These are phyloP conservation scores for Phallusia fumigata DNA, from an alignment of 23 tunicate species.

Conservation along the genomic window DNA sequence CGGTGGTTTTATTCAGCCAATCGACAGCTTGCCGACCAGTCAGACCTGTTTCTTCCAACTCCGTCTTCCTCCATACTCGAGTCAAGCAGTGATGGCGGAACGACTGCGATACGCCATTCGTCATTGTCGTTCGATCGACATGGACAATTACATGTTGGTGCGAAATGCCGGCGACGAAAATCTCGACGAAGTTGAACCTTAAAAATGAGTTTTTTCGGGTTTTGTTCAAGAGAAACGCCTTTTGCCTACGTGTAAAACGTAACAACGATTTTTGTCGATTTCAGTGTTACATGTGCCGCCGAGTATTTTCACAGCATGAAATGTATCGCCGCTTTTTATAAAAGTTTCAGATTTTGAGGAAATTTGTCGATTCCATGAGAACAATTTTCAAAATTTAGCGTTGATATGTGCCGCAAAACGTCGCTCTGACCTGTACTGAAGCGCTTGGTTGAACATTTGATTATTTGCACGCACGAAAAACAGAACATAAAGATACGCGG, in stretches of 20 bases:
- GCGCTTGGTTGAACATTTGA: too few species aligned
- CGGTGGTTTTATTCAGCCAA: not conserved
- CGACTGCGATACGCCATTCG: conserved; percentile 87
- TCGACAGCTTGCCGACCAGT: conserved; percentile 23
- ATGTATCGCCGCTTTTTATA: too few species aligned
- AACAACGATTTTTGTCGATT: too few species aligned
- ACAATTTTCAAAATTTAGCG: too few species aligned
- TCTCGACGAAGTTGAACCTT: conserved; percentile 33
- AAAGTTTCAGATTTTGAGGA: too few species aligned
- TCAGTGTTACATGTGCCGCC: too few species aligned
- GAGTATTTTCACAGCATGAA: too few species aligned
- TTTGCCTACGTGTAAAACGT: conserved; percentile 15
- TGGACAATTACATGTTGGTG: conserved; percentile 96
- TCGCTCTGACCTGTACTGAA: too few species aligned
- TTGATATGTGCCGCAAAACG: too few species aligned
- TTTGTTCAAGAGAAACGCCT: conserved; percentile 5
- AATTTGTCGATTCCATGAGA: too few species aligned
- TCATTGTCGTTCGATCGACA: conserved; percentile 90
- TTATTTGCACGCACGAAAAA: too few species aligned
- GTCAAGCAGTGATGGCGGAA: conserved; percentile 69
- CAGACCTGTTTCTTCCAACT: conserved; percentile 39
- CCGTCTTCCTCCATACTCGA: conserved; percentile 76
- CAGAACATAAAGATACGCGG: too few species aligned
- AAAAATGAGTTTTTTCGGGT: not conserved
- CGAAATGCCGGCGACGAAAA: conserved; percentile 62